These are phyloP conservation scores for Canis aureus DNA, from an alignment of 2,113 vertebrate species.

Conservation along the genomic window DNA sequence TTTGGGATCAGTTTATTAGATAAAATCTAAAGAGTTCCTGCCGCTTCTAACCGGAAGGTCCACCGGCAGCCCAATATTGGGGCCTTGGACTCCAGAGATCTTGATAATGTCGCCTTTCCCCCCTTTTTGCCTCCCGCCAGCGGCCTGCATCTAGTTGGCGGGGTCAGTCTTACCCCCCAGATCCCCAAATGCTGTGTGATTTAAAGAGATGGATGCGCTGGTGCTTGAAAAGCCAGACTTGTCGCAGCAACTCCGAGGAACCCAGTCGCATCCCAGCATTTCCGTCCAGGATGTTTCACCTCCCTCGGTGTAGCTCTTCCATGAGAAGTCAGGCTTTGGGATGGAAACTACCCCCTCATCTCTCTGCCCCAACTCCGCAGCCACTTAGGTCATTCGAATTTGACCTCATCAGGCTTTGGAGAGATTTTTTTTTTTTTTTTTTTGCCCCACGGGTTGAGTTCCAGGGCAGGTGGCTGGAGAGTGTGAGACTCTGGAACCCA, in stretches of 20 bases:
- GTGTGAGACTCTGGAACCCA: neutral
- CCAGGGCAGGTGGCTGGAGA: neutral
- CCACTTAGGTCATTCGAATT: conserved; percentile 50
- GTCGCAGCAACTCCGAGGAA: conserved; percentile 49
- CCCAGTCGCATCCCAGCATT: neutral
- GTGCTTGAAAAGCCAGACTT: conserved; percentile 68
- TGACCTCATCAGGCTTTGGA: conserved; percentile 21
- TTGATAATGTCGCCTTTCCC: neutral
- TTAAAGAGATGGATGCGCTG: conserved; percentile 23
- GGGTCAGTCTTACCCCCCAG: neutral
- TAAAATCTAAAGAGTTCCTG: conserved; percentile 42
- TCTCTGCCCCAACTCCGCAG: neutral
- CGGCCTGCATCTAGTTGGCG: neutral
- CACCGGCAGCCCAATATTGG: neutral
- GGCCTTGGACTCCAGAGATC: conserved; percentile 46
- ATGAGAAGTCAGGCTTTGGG: conserved; percentile 21
- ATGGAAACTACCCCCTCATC: neutral
- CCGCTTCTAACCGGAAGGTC: neutral
- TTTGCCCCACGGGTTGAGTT: conserved; percentile 38
- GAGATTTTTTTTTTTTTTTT: neutral
- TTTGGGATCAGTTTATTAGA: conserved; percentile 54
- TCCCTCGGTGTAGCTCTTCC: neutral
- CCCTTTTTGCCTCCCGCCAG: neutral
- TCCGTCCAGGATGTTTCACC: neutral
- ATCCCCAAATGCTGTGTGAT: neutral